Evolutionary conservation across 2,888 invertebrate genomes (phyloP), one percentile per base, ranked within the genome.

Genomic region (Tetranychus truncatus): DNA sequence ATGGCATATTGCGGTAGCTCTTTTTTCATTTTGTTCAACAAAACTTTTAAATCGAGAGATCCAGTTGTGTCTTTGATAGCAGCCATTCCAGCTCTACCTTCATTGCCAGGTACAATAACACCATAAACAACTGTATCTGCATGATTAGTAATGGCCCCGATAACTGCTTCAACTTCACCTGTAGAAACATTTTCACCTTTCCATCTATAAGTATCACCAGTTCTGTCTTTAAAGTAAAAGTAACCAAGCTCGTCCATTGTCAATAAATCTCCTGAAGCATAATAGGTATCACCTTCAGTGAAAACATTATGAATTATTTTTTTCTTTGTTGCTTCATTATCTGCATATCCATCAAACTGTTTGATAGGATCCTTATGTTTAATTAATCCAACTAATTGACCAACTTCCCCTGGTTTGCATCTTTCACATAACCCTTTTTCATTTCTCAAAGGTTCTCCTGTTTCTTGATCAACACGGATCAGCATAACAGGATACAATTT

Each of bases 321-420:
- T 85, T 94, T 95, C 78, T 89, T 88, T 0, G 95, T 95, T 2
- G 95, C 96, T 75, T 87, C 87, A 80, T 90, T 87, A 45, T 93
- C 94, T 24, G 84, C 82, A 82, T 97, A 97, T 18, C 97, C 97
- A 79, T 95, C 87, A 84, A 95, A 97, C 79, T 91, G 91, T 71
- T 95, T 86, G 15, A 92, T 87, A 0, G 95, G 94, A 84, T 95
- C 93, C 79, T 89, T 88, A 21, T 88, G 88, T 45, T 91, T 87
- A 78, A 97, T 96, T 85, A 94, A 95, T 0, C 96, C 97, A 74
- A 97, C 91, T 82, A 97, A 91, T 73, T 95, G 95, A 11, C 97
- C 97, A 0, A 95, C 91, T 82, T 97, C 95, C 80, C 91, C 88
- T 18, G 90, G 88, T 81, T 87, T 85, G 82, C 94, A 94, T 6